Conservation (phyloP, 2,113 vertebrate species). For the Platysternon megacephalum region DNA sequence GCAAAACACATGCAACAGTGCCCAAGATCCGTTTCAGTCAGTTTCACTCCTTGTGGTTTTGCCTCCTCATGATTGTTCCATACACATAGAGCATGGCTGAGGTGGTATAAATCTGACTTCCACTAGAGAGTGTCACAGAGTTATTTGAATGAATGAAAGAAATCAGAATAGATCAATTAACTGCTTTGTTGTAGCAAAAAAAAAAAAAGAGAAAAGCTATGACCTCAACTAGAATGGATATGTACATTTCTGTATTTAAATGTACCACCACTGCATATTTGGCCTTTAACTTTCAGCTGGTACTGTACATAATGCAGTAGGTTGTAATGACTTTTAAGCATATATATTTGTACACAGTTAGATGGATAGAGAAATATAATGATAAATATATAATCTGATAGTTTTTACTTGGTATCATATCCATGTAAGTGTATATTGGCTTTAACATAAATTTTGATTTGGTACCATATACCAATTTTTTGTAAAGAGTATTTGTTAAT, state of each 20-base stretch:
- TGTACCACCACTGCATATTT: not conserved
- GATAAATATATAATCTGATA: not conserved
- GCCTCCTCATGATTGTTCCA: not conserved
- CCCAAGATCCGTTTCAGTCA: constrained; percentile 63
- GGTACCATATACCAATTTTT: not conserved
- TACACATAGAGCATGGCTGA: not conserved
- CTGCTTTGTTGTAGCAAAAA: constrained; percentile 12
- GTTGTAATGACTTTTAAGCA: accelerated
- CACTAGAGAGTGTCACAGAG: constrained; percentile 48
- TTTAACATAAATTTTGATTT: constrained; percentile 39
- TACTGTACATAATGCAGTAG: not conserved
- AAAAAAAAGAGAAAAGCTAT: not conserved
- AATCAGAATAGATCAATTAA: not conserved
- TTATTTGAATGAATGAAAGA: constrained; percentile 3
- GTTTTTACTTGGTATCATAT: not conserved
- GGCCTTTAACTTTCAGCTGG: not conserved
- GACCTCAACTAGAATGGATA: not conserved
- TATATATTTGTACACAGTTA: not conserved
- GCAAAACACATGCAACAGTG: constrained; percentile 79
- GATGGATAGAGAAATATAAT: not conserved
- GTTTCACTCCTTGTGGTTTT: not conserved
- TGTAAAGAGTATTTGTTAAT: constrained; percentile 31
- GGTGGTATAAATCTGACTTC: constrained; percentile 45
- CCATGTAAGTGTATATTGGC: not conserved
- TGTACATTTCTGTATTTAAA: not conserved